phyloP scores from a whole-genome alignment of 2,888 invertebrate species.

The Callyntrura sp. region DNA sequence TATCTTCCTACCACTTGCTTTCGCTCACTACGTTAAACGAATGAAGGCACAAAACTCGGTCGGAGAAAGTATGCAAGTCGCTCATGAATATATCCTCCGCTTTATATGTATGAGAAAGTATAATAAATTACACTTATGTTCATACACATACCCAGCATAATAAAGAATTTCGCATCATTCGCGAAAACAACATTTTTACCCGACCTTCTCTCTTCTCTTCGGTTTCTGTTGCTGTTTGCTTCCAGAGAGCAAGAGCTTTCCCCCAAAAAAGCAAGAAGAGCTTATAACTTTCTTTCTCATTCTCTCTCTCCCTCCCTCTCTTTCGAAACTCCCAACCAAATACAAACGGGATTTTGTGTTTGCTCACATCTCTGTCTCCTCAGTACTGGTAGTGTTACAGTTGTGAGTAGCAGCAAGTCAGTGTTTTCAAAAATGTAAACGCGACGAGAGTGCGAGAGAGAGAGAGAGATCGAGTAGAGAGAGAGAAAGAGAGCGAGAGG shows the following conservation, averaged over 20 bases:
- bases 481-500: conserved; percentile 19
- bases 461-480: neutral
- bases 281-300: neutral
- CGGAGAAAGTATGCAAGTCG: conserved; percentile 51
- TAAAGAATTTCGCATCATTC: conserved; percentile 39
- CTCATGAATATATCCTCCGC: neutral
- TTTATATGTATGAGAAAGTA: neutral
- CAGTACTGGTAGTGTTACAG: neutral
- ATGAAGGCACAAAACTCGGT: neutral
- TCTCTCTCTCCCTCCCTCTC: neutral
- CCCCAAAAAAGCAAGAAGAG: too few relatives aligned
- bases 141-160: too few relatives aligned
- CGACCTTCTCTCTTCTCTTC: conserved; percentile 1
- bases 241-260: neutral
- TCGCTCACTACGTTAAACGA: conserved; percentile 19
- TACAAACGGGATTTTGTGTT: conserved; percentile 32
- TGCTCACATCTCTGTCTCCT: neutral
- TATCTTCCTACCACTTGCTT: conserved; percentile 30
- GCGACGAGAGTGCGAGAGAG: too few relatives aligned
- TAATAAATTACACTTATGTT: too few relatives aligned
- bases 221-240: conserved; percentile 18
- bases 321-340: too few relatives aligned
- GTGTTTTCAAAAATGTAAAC: too few relatives aligned
- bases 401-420: neutral
- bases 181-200: conserved; percentile 26